These are phyloP conservation scores for Lamproptera curius DNA, from an alignment of 2,888 invertebrate genomes.

Conservation along the genomic window DNA sequence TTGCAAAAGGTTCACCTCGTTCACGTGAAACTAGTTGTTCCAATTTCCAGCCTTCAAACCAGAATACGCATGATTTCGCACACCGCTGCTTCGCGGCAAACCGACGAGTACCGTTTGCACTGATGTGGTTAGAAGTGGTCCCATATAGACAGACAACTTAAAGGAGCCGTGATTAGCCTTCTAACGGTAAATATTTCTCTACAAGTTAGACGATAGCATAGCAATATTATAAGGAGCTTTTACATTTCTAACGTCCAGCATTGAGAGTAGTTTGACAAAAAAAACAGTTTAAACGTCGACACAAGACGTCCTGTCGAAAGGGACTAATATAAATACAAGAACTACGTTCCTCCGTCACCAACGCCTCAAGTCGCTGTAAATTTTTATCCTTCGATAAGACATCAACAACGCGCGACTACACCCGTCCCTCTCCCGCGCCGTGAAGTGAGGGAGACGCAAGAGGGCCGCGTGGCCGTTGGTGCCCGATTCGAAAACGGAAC, in stretches of 20 bases:
- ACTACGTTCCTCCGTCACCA: constrained; percentile 65
- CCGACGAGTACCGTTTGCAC: no score
- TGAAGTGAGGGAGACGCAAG: constrained; percentile 65
- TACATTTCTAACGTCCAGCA: no score
- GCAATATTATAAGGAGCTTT: no score
- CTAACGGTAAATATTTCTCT: not conserved
- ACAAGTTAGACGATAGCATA: no score
- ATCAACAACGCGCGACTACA: constrained; percentile 44
- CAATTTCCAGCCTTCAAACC: no score
- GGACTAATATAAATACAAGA: constrained; percentile 57
- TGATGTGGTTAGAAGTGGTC: no score
- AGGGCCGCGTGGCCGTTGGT: constrained; percentile 68
- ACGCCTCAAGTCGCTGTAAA: constrained; percentile 66
- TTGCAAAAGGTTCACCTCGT: no score
- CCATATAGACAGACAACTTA: no score
- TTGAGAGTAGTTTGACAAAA: not conserved
- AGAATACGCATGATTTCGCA: no score
- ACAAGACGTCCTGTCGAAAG: constrained; percentile 66
- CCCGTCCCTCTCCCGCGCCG: constrained; percentile 52
- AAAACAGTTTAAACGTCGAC: no score
- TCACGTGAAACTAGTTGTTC: no score
- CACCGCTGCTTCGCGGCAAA: no score
- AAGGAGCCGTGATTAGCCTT: not conserved
- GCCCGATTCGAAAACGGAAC: constrained; percentile 65
- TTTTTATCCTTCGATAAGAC: constrained; percentile 72